Base-by-base conservation (phyloP, 2,797 vertebrate genomes). In the Platalea minor region DNA sequence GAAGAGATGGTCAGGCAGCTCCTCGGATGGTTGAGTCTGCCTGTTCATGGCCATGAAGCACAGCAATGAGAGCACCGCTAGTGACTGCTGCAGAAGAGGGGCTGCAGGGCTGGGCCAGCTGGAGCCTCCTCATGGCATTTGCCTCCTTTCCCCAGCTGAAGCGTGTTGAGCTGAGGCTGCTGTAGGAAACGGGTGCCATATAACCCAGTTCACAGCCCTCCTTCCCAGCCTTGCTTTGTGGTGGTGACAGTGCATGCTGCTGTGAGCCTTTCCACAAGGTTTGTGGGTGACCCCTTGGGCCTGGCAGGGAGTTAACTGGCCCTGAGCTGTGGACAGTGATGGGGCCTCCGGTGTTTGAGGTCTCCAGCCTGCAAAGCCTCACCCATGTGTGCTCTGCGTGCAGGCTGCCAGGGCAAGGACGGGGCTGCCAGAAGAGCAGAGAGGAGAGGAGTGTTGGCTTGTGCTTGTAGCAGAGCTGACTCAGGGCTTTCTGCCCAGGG, bases 401-500 rank as follows among this genome's bases (percentile, higher is more conserved):
- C 48, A 37, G 56, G 81, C 87, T 77, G 74, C 53, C 63, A 43
- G 77, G 46, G 74, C 50, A 18, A 1, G 65, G 73, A 12, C 3
- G 74, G 60, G 75, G 84, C 87, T 91, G 86, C 70, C 77, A 56
- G 84, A 29, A 80, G 61, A 0, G 8, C 8, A 82, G 50, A 81
- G 39, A 59, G 51, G 61, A 65, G 41, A 43, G 33, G 78, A 63
- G 70, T 5, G 72, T 46, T 0, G 6, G 70, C 29, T 64, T 24
- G 77, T 60, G 88, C 81, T 83, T 0, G 0, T 5, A 69, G 65
- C 53, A 28, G 81, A 89, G 95, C 96, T 96, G 96, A 95, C 81
- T 94, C 94, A 97, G 85, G 72, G 57, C 85, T 93, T 94, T 91
- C 77, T 95, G 77, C 70, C n/a, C 41, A 63, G 86, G 64, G 86